Evolutionary conservation across 1,140 invertebrate species (phyloP).

Genomic region (Drosophila azteca): DNA sequence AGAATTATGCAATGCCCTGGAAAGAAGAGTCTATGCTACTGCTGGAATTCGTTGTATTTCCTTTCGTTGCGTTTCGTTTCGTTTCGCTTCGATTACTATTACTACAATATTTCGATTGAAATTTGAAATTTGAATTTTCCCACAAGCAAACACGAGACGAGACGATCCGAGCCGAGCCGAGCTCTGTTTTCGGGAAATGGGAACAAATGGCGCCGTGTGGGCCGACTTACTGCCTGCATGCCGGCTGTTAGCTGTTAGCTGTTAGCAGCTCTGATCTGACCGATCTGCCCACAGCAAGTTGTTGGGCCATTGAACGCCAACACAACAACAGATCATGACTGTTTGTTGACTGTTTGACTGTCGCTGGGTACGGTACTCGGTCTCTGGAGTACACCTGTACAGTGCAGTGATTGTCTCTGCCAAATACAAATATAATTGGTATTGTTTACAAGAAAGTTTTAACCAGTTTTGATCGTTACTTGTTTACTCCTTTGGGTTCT

Average conservation of each 20-base stretch:
- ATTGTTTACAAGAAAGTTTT: too few relatives aligned
- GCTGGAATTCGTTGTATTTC: too few relatives aligned
- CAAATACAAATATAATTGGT: too few relatives aligned
- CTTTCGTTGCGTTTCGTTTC: too few relatives aligned
- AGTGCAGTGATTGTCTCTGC: too few relatives aligned
- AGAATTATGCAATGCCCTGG: neutral
- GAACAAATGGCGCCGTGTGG: constrained; percentile 25
- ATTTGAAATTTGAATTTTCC: constrained; percentile 20
- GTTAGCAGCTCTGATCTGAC: neutral
- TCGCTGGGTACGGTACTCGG: too few relatives aligned
- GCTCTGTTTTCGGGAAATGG: constrained; percentile 5
- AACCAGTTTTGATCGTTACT: too few relatives aligned
- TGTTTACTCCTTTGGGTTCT: too few relatives aligned
- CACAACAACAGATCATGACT: constrained; percentile 11
- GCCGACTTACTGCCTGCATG: neutral
- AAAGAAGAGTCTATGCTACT: too few relatives aligned
- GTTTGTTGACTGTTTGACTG: neutral
- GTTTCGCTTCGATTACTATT: too few relatives aligned
- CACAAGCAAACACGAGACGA: constrained; percentile 13
- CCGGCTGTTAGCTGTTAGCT: neutral
- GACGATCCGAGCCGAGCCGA: too few relatives aligned
- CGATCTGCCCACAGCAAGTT: constrained; percentile 16
- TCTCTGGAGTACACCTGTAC: too few relatives aligned
- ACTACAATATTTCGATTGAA: constrained; percentile 13
- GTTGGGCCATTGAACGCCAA: constrained; percentile 30